Evolutionary conservation across 1,140 invertebrate genomes (phyloP).

Genomic region (Caenorhabditis briggsae): DNA sequence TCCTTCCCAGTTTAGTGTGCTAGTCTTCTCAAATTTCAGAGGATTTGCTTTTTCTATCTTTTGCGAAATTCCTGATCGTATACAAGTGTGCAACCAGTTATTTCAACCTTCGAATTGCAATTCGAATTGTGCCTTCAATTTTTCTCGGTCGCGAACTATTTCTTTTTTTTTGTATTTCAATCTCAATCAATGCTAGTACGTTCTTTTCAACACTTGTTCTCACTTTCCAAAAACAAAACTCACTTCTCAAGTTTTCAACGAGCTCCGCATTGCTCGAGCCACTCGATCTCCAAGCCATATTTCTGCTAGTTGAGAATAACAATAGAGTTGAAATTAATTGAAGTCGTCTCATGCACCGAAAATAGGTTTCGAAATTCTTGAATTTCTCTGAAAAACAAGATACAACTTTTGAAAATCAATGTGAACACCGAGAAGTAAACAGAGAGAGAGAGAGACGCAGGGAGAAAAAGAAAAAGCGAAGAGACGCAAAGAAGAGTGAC

Average conservation of each 20-base stretch:
- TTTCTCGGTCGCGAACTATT: no score
- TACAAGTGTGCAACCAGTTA: no score
- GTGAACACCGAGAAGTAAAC: background rate
- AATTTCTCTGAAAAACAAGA: slow-evolving; percentile 17
- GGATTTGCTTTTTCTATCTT: background rate
- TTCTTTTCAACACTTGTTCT: background rate
- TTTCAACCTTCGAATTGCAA: no score
- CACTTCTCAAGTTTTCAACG: slow-evolving; percentile 58
- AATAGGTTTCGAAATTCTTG: background rate
- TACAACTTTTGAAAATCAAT: slow-evolving; percentile 1
- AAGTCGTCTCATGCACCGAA: slow-evolving; percentile 34
- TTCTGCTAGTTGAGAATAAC: slow-evolving; percentile 33
- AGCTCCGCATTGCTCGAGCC: slow-evolving; percentile 59
- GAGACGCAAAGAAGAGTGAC: slow-evolving; percentile 45
- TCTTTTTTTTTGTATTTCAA: no score
- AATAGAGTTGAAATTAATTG: slow-evolving; percentile 41
- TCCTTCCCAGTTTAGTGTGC: background rate
- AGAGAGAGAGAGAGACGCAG: background rate
- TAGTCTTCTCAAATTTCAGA: slow-evolving; percentile 22
- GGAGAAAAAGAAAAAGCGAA: background rate
- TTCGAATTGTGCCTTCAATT: no score
- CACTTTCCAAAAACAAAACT: slow-evolving; percentile 34
- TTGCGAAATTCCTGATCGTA: background rate
- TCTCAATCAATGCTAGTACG: no score
- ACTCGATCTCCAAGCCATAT: slow-evolving; percentile 66